These are phyloP conservation scores for Clunio marinus DNA, from an alignment of 2,888 invertebrate species.

Conservation along the genomic window DNA sequence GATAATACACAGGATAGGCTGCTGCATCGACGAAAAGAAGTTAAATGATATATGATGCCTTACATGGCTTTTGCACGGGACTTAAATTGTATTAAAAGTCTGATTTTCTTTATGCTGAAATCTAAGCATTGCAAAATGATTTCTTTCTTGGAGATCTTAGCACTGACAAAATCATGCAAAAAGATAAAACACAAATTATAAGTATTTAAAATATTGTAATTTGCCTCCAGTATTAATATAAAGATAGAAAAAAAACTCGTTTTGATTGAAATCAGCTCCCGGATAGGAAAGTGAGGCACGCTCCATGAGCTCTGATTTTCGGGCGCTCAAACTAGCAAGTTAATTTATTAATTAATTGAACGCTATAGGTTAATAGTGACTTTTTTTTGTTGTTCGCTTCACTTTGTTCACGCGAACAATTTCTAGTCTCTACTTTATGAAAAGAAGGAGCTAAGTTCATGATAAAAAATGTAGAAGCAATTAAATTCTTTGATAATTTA, in stretches of 20 bases:
- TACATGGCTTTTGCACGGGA: not conserved
- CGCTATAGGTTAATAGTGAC: not conserved
- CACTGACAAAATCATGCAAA: constrained; percentile 2
- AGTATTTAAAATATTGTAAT: constrained; percentile 14
- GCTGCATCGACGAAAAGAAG: not conserved
- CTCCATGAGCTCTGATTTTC: constrained; percentile 18
- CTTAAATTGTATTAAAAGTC: constrained; percentile 19
- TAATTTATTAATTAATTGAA: constrained; percentile 30
- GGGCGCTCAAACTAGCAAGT: constrained; percentile 1
- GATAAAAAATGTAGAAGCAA: constrained; percentile 12
- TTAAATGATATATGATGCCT: constrained; percentile 21
- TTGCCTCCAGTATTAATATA: no score
- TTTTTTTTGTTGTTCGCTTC: not conserved
- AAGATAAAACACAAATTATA: constrained; percentile 24
- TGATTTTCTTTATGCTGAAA: constrained; percentile 3
- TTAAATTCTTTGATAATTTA: constrained; percentile 20
- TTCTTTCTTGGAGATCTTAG: no score
- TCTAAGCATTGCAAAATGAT: constrained; percentile 12
- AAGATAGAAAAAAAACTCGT: constrained; percentile 4
- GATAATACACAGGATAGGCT: constrained; percentile 12
- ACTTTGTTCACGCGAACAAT: not conserved
- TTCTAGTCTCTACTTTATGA: not conserved
- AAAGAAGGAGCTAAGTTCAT: not conserved
- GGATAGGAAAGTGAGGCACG: constrained; percentile 31
- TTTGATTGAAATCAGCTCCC: constrained; percentile 33